Evolutionary conservation across 1,140 invertebrate species (phyloP).

Genomic region (Drosophila takahashii): DNA sequence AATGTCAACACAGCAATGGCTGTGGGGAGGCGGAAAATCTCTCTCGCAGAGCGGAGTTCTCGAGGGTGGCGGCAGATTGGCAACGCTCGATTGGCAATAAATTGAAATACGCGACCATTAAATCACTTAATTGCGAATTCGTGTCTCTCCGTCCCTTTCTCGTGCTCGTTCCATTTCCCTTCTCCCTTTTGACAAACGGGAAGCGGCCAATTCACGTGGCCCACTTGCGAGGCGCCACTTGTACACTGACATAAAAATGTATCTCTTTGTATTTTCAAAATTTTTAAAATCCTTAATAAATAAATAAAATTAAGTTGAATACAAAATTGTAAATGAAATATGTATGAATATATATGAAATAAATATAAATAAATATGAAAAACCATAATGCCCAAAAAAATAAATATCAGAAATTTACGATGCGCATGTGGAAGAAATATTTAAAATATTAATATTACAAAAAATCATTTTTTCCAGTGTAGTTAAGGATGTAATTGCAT

Average conservation of each 20-base stretch:
- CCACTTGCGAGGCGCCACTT: conserved; percentile 19
- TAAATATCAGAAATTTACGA: too few species aligned
- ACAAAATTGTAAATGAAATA: too few species aligned
- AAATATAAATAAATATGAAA: too few species aligned
- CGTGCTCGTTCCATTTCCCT: background rate
- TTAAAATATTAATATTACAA: too few species aligned
- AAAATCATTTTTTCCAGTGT: conserved; percentile 21
- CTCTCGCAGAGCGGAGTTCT: background rate
- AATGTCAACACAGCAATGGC: conserved; percentile 38
- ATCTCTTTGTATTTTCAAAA: background rate
- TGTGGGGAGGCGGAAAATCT: background rate
- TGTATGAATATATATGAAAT: too few species aligned
- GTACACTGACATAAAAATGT: conserved; percentile 1
- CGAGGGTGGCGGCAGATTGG: conserved; percentile 45
- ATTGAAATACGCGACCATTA: conserved; percentile 83
- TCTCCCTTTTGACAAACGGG: conserved; percentile 1
- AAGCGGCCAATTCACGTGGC: conserved; percentile 41
- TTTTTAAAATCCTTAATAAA: too few species aligned
- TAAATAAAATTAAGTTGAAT: too few species aligned
- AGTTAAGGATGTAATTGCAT: conserved; percentile 45
- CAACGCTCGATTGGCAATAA: conserved; percentile 77
- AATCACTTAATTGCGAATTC: conserved; percentile 82
- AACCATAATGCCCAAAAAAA: too few species aligned
- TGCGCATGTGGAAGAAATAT: too few species aligned
- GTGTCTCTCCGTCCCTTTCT: conserved; percentile 40